Evolutionary conservation across 2,113 vertebrate genomes (phyloP).

Genomic region (Emydura subglobosa): DNA sequence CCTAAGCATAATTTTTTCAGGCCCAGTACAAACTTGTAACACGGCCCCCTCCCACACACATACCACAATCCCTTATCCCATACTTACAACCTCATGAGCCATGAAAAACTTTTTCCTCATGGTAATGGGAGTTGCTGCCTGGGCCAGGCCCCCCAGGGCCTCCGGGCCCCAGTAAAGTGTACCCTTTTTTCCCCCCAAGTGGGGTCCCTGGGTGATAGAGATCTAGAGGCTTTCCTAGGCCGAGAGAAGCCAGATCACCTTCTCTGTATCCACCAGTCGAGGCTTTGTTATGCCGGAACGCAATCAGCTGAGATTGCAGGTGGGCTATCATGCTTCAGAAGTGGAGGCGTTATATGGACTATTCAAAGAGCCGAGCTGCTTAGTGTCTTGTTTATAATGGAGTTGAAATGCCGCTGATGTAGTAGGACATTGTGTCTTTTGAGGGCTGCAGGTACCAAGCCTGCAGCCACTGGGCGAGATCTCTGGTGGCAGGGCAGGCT

Average conservation of each 20-base stretch:
- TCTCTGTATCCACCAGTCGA: neutral
- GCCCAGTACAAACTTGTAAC: no score
- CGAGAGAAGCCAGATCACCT: neutral
- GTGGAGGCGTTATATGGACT: neutral
- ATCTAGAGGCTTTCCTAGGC: neutral
- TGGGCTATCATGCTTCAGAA: neutral
- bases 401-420: neutral
- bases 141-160: no score
- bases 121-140: no score
- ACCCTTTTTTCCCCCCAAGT: no score
- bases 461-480: neutral
- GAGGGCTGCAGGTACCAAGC: neutral
- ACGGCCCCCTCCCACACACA: no score
- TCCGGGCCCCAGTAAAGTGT: no score
- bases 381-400: neutral
- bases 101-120: no score
- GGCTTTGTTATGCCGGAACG: neutral
- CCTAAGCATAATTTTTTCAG: no score
- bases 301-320: rapidly evolving
- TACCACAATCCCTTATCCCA: no score
- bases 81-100: no score
- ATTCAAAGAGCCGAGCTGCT: neutral
- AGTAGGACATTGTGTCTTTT: neutral
- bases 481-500: neutral
- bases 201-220: neutral